phyloP scores from a whole-genome alignment of 1,140 invertebrate species.

The Neodiprion lecontei region DNA sequence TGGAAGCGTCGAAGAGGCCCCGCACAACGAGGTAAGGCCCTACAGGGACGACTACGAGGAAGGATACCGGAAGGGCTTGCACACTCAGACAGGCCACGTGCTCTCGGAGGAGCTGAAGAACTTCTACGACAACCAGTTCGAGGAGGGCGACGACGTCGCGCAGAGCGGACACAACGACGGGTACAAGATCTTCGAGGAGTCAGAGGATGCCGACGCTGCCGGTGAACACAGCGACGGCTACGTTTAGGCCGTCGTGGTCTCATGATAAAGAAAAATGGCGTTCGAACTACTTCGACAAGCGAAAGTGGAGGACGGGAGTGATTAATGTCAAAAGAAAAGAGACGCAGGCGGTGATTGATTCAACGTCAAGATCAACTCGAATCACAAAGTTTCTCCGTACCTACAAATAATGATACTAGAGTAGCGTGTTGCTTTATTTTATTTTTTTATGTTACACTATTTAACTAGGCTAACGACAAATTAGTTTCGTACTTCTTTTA shows the following conservation, averaged over 20 bases:
- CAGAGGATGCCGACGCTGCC: slow-evolving; percentile 31
- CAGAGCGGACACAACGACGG: slow-evolving; percentile 53
- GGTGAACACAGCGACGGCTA: slow-evolving; percentile 25
- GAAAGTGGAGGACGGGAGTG: slow-evolving; percentile 19
- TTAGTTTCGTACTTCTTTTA: background rate
- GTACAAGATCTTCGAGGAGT: slow-evolving; percentile 17
- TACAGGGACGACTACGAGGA: slow-evolving; percentile 45
- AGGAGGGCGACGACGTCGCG: slow-evolving; percentile 54
- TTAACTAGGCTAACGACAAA: background rate
- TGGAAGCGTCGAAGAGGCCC: slow-evolving; percentile 33
- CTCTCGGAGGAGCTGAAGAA: slow-evolving; percentile 42
- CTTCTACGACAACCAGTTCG: slow-evolving; percentile 46
- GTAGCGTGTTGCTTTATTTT: slow-evolving; percentile 20
- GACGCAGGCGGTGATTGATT: slow-evolving; percentile 12
- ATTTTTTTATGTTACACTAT: slow-evolving; percentile 22
- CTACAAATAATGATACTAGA: no score
- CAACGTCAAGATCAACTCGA: no score
- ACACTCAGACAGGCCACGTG: slow-evolving; percentile 40
- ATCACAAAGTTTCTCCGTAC: no score
- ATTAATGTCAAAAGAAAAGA: slow-evolving; percentile 24
- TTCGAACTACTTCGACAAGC: background rate
- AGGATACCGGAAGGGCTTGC: slow-evolving; percentile 38
- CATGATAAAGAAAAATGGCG: background rate
- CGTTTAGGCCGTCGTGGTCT: background rate
- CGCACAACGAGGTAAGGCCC: slow-evolving; percentile 33